Percentiles rank a stretch among this genome's conserved stretches.
phyloP scores from a whole-genome alignment of 2,113 vertebrate genomes.

The Phocoena sinus region DNA sequence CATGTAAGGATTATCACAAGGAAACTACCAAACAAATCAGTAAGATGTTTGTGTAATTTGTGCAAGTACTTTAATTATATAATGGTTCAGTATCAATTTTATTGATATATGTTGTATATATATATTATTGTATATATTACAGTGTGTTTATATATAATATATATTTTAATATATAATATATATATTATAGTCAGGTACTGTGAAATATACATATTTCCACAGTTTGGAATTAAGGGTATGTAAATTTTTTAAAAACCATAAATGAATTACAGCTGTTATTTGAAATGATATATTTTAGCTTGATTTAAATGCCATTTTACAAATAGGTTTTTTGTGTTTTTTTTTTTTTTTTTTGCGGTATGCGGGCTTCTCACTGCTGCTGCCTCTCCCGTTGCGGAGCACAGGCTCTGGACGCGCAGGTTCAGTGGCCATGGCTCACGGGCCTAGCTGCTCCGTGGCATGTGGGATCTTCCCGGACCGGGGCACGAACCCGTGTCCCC shows the following conservation, averaged over 20 bases:
- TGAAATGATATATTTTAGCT: neutral
- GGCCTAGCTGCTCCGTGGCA: too few relatives aligned
- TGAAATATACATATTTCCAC: neutral
- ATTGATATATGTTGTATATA: neutral
- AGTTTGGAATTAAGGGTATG: neutral
- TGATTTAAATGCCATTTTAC: neutral
- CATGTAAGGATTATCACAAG: neutral
- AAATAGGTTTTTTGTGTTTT: neutral
- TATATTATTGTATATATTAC: neutral
- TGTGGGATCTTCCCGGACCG: too few relatives aligned
- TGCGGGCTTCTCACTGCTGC: too few relatives aligned
- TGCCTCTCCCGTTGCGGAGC: too few relatives aligned
- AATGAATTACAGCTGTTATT: neutral
- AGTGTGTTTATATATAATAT: neutral
- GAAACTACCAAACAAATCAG: neutral
- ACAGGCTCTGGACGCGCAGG: too few relatives aligned
- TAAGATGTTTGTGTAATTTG: neutral
- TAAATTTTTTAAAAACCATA: neutral
- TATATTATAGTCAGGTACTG: neutral
- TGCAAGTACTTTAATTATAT: neutral
- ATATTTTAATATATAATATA: too few relatives aligned
- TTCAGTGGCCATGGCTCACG: too few relatives aligned
- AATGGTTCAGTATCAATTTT: neutral
- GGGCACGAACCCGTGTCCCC: too few relatives aligned
- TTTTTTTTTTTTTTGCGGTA: too few relatives aligned